Evolutionary conservation across 2,888 invertebrate species (phyloP), one percentile per base, ranked within the genome.

Genomic region (Shargacucullia verbasci): DNA sequence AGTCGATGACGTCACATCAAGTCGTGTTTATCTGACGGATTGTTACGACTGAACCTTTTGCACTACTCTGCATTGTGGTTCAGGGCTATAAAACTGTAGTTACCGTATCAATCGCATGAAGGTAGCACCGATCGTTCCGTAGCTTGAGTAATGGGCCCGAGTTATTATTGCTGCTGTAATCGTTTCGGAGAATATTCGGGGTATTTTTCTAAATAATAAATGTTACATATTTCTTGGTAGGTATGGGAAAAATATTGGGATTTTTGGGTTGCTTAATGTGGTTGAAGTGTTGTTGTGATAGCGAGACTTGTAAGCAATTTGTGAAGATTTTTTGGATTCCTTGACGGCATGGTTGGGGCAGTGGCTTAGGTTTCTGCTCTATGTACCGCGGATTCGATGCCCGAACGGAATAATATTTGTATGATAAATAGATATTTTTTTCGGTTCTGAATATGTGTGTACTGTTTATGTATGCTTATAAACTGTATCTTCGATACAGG

Each of bases 91-190:
- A 85, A 86, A 85, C 62, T 59, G 75, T 79, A 76, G 78, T 81
- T 81, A 70, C 64, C 45, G 74, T 74, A 84, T 82, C 82, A 83
- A 85, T 81, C 81, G 80, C 67, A 74, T 71, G 66, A 70, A 74
- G 73, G 68, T 62, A 70, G 65, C 59, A 67, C 59, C 74, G 77
- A 60, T 77, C 80, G 78, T 85, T 85, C 81, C 69, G 74, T 74
- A 79, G 59, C 70, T 65, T 64, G 71, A 78, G 67, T 76, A 67
- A 73, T 73, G 76, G 59, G 40, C 27, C 20, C 20, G 40, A 67
- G 63, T 75, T 78, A 77, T 78, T 75, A 70, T 66, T 68, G 57
- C 57, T 9, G 38, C 50, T 35, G 55, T 70, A 53, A 61, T 50
- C 48, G 55, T 25, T 45, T 38, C 9, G 41, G 50, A 60, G 55